A percentile compares a stretch with the other conserved stretches of the same genome.
Conservation (phyloP, 2,888 invertebrate genomes). For the Caenorhabditis japonica region DNA sequence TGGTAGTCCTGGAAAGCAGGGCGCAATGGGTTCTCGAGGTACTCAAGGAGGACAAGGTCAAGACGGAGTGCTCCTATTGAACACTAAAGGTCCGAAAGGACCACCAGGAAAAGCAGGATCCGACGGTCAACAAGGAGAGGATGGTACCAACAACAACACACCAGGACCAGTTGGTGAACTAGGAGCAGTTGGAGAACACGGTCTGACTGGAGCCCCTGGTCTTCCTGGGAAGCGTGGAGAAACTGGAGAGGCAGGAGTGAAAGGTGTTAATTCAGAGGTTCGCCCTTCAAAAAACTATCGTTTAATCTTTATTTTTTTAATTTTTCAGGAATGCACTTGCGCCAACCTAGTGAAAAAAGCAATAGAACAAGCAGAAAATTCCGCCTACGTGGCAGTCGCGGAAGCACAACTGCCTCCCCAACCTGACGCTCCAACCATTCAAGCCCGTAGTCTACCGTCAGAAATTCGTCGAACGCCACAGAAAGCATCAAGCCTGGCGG, state of each 20-base stretch:
- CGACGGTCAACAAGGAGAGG: slow-evolving; percentile 42
- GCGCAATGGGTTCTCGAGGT: slow-evolving; percentile 37
- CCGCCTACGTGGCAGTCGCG: slow-evolving; percentile 32
- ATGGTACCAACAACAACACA: slow-evolving; percentile 43
- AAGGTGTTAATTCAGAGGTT: slow-evolving; percentile 13
- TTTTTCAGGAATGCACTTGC: slow-evolving; percentile 38
- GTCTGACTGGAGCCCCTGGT: slow-evolving; percentile 17
- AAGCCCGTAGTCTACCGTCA: neutral
- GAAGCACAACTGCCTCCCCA: neutral
- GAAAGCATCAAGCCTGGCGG: slow-evolving; percentile 22
- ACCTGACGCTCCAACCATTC: slow-evolving; percentile 1
- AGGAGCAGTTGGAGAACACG: slow-evolving; percentile 22
- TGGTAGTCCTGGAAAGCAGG: slow-evolving; percentile 47
- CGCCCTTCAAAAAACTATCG: neutral
- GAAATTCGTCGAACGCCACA: slow-evolving; percentile 32
- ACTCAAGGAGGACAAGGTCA: slow-evolving; percentile 22
- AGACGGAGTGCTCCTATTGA: slow-evolving; percentile 36
- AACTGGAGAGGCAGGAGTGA: slow-evolving; percentile 21
- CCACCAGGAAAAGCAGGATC: slow-evolving; percentile 45
- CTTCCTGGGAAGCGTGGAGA: slow-evolving; percentile 34
- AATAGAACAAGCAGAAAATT: slow-evolving; percentile 34
- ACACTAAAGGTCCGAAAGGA: slow-evolving; percentile 40
- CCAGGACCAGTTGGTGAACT: slow-evolving; percentile 30
- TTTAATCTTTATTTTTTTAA: too few relatives aligned
- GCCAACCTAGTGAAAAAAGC: slow-evolving; percentile 36